These are phyloP conservation scores for Pitangus sulphuratus DNA, from an alignment of 2,797 vertebrate genomes.

Conservation along the genomic window DNA sequence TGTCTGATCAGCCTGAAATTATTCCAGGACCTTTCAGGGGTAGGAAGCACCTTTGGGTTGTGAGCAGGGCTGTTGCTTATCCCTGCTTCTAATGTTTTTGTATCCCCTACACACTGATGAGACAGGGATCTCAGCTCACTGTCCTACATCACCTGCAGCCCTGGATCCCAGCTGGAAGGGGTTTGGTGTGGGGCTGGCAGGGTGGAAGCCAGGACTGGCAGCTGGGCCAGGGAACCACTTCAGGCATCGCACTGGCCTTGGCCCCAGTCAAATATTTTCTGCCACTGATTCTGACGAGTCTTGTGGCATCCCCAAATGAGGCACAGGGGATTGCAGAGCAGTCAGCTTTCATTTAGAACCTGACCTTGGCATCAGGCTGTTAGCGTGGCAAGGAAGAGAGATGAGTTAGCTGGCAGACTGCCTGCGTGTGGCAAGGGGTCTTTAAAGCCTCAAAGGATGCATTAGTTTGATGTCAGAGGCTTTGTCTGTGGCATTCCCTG, in stretches of 20 bases:
- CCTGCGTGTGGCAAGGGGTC: constrained; percentile 8
- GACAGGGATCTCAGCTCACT: background rate
- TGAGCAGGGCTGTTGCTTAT: background rate
- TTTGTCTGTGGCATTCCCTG: background rate
- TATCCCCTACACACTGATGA: background rate
- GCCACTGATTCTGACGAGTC: background rate
- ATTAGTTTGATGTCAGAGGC: constrained; percentile 47
- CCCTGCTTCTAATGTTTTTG: background rate
- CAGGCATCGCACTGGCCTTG: background rate
- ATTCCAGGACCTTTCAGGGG: background rate
- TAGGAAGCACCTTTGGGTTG: background rate
- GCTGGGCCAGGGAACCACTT: background rate
- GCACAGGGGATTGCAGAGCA: constrained; percentile 24
- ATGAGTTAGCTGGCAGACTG: constrained; percentile 53
- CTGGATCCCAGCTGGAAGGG: background rate
- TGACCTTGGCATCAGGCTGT: constrained; percentile 53
- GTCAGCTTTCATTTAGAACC: constrained; percentile 29
- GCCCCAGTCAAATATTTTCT: background rate
- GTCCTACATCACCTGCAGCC: background rate
- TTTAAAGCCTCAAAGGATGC: constrained; percentile 45
- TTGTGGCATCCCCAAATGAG: constrained; percentile 33
- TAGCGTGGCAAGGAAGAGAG: constrained; percentile 19
- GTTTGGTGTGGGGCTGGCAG: background rate
- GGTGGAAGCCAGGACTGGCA: background rate
- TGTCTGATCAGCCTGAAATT: background rate